Conservation (phyloP, 2,797 vertebrate species). For the Myotis myotis region DNA sequence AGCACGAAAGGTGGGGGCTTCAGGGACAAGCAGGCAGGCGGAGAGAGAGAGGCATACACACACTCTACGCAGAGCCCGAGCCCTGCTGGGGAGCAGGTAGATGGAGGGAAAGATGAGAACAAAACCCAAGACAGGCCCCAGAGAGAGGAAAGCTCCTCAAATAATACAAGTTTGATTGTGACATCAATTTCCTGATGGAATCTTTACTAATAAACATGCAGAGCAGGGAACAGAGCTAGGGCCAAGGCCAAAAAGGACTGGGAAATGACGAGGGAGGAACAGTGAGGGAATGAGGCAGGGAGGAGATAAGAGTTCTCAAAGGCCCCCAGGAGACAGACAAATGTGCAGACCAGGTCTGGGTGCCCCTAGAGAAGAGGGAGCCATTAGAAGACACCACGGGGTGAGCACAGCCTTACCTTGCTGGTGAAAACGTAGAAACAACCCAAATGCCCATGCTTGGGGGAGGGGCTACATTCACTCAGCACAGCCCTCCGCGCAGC, state of each 20-base stretch:
- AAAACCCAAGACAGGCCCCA: neutral
- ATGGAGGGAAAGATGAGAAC: neutral
- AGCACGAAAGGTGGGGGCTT: neutral
- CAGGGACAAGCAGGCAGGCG: neutral
- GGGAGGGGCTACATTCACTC: neutral
- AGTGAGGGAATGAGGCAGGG: neutral
- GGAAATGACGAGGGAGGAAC: neutral
- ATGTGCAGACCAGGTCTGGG: no score
- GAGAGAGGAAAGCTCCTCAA: neutral
- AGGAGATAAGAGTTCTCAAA: neutral
- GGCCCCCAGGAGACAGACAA: neutral
- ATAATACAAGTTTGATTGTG: neutral
- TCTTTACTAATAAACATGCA: neutral
- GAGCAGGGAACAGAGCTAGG: neutral
- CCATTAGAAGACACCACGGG: accelerated
- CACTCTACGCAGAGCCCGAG: accelerated
- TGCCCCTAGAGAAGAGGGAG: neutral
- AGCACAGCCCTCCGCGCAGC: accelerated
- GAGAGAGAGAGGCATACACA: accelerated
- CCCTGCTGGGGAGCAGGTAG: neutral
- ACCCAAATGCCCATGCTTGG: neutral
- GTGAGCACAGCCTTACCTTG: neutral
- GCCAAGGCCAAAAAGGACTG: neutral
- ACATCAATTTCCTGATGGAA: neutral
- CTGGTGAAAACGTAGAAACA: neutral